Evolutionary conservation across 2,888 invertebrate species (phyloP), one percentile per base, ranked within the genome.

Genomic region (Labia minor): DNA sequence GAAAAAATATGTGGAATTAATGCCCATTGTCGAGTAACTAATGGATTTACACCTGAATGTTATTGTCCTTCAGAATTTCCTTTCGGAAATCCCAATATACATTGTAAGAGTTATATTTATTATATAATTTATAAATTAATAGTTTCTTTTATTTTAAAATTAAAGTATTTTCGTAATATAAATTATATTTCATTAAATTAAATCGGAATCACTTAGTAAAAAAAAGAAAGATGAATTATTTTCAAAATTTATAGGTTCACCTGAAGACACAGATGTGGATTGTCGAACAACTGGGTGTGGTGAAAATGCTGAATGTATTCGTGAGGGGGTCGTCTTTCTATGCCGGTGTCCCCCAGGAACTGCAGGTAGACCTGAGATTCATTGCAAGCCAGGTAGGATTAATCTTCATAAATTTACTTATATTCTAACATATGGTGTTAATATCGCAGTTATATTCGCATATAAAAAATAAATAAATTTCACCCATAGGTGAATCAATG

Each of bases 231-330:
- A n/a, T n/a, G n/a, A n/a, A n/a, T n/a, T n/a, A n/a, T n/a, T n/a
- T n/a, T n/a, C n/a, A n/a, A n/a, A n/a, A n/a, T 66, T 21, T 63
- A 14, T 73, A 86, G 86, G 86, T 80, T 79, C 82, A 33, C 77
- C 80, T 70, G 83, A 84, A 74, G 79, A 81, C 68, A 82, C 82
- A 71, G 79, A 83, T 37, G 82, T 86, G 63, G 92, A 93, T 76
- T 93, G 94, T 78, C 84, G 92, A 72, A 89, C 89, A 1, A 84
- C 85, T 69, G 92, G 92, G 70, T 94, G 94, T 79, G 88, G 89
- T 71, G 84, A 86, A 73, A 90, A 90, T 71, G 90, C 90, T n/a
- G 88, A 90, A 77, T 94, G 92, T 79, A 86, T 92, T 71, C 85
- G 90, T 72, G 89, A 91, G 78, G 88, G 90, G 70, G 88, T 88